Conservation (phyloP, 1,140 invertebrate species). For the Paracyclopina nana region DNA sequence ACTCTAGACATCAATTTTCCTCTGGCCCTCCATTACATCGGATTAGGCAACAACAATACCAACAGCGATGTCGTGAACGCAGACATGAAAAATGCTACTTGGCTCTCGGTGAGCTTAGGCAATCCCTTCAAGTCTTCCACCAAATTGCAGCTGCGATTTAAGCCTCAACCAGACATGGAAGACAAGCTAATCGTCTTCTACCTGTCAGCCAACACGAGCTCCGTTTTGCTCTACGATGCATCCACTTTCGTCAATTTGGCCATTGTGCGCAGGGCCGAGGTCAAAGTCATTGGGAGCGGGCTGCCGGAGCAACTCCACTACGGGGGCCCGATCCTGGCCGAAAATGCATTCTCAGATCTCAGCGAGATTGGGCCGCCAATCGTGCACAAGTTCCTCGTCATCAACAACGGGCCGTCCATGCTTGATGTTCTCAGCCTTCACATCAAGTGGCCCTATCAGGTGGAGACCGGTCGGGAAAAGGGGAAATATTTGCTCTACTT, state of each 20-base stretch:
- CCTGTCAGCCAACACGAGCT: slow-evolving; percentile 70
- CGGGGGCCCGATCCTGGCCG: slow-evolving; percentile 55
- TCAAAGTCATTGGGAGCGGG: slow-evolving; percentile 54
- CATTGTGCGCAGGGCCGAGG: slow-evolving; percentile 57
- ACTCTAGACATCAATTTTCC: slow-evolving; percentile 59
- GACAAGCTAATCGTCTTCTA: slow-evolving; percentile 45
- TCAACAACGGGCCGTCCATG: slow-evolving; percentile 66
- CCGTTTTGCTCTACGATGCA: slow-evolving; percentile 33
- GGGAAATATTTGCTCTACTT: slow-evolving; percentile 81
- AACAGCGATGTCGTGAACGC: slow-evolving; percentile 19
- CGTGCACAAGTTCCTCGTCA: slow-evolving; percentile 57
- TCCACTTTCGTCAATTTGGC: slow-evolving; percentile 30
- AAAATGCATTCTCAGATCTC: slow-evolving; percentile 55
- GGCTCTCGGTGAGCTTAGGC: slow-evolving; percentile 43
- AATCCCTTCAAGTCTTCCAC: slow-evolving; percentile 52
- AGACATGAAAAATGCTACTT: slow-evolving; percentile 30
- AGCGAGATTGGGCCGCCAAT: slow-evolving; percentile 66
- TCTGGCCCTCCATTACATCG: slow-evolving; percentile 52
- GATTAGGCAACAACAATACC: slow-evolving; percentile 29
- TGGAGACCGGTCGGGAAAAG: slow-evolving; percentile 48
- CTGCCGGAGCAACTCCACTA: slow-evolving; percentile 60
- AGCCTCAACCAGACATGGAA: slow-evolving; percentile 46
- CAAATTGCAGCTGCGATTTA: slow-evolving; percentile 50
- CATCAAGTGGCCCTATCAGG: slow-evolving; percentile 73
- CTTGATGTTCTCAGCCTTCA: slow-evolving; percentile 51